phyloP scores from a whole-genome alignment of 2,797 vertebrate genomes.

The Poeciliopsis infans region DNA sequence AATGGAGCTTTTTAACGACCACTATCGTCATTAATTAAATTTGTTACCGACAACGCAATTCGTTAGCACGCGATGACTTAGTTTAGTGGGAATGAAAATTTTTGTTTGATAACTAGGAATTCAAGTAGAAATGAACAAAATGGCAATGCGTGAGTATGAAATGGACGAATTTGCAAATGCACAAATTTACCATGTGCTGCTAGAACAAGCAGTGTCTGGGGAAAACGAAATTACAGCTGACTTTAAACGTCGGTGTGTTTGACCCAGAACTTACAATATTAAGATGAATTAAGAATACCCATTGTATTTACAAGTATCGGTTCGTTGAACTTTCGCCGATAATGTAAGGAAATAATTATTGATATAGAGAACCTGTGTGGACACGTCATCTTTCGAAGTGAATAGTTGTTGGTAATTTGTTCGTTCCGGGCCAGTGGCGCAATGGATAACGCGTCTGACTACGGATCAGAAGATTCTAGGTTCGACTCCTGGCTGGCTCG shows the following conservation, averaged over 20 bases:
- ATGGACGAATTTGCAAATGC: background rate
- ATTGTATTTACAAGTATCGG: background rate
- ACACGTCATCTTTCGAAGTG: too few relatives aligned
- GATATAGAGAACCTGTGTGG: too few relatives aligned
- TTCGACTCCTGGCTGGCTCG: conserved; percentile 74
- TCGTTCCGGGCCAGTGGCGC: conserved; percentile 38
- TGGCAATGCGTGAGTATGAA: background rate
- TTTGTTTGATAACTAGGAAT: background rate
- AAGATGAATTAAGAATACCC: background rate
- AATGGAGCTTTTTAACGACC: background rate
- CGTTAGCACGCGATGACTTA: background rate
- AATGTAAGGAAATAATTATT: too few relatives aligned
- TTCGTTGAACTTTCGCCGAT: background rate
- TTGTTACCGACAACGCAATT: background rate
- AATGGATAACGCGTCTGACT: conserved; percentile 74
- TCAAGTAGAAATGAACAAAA: background rate
- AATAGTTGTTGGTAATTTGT: accelerated
- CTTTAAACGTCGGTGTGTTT: background rate
- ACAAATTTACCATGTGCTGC: background rate
- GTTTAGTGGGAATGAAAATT: background rate
- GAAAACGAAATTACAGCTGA: background rate
- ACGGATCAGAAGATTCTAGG: conserved; percentile 75
- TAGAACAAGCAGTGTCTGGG: background rate
- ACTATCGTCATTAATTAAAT: background rate
- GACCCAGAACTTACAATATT: background rate